Evolutionary conservation across 2,888 invertebrate genomes (phyloP), one percentile per base, ranked within the genome.

Genomic region (Melieria omissa): DNA sequence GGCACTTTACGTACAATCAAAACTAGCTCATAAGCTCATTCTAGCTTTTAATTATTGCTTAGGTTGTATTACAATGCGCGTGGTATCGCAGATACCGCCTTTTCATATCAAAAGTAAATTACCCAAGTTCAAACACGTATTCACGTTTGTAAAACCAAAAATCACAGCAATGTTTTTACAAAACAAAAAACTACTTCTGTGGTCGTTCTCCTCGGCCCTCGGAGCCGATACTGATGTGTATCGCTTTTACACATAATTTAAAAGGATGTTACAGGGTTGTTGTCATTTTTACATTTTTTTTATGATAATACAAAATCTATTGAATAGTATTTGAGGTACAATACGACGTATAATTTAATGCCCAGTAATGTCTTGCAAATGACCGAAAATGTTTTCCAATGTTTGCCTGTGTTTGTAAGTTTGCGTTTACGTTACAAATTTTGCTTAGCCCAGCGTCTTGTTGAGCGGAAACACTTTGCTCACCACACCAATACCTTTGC

Each of bases 401-500:
- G n/a, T 52, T 52, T 3, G 47, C 47, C 71, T 76, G 71, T 67
- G 65, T 74, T 60, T 78, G 44, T 76, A 72, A 73, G 61, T 72
- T 70, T 64, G 65, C 64, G n/a, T 65, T 14, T 76, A 73, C 54
- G 49, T 60, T 12, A 62, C 62, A 46, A 57, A 58, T 58, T 72
- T 81, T 77, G 76, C 65, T 75, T 81, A 63, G 71, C 62, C 46
- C 65, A 80, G 72, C 4, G 79, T 77, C 74, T 84, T 85, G 77
- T 87, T 86, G 0, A 87, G 81, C n/a, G 92, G 92, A 85, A 93
- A 93, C 63, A 93, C 90, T 84, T 93, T 93, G 1, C 92, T 92
- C 8, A 97, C 91, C 80, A 93, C 92, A 3, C 96, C 97, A 78
- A 95, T 93, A 49, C 95, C 97, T 86, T 95, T 95, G 49, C 95